Base-by-base conservation (phyloP, 2,888 invertebrate genomes). In the Eumacrocentrus americanus region DNA sequence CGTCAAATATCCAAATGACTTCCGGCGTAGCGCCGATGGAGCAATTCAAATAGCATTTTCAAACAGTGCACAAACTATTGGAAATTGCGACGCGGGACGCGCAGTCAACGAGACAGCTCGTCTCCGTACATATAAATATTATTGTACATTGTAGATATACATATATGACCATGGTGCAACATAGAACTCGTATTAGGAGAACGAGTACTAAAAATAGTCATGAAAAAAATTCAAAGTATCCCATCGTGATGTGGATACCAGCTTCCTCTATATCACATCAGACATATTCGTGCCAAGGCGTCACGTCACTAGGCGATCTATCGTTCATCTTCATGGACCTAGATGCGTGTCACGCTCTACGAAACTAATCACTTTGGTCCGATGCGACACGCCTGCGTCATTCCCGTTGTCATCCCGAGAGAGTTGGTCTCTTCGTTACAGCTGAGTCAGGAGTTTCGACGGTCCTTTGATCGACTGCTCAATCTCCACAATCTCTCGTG, bases 351-450 rank as follows among this genome's bases (percentile, higher is more conserved):
- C 51, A 50, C 42, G 58, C 42, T 51, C 18, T 51, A 25, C 25
- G 58, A 51, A 50, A 58, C 58, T 58, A 58, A 58, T 58, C 58
- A 58, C 58, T 51, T 51, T 48, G 48, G 56, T 40, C 38, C 48
- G 29, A 29, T 57, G 25, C 38, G 51, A 42, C 23, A 22, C 34
- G 50, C 29, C 29, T 50, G 34, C 34, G 35, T 50, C 34, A 23
- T 14, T 35, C 18, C 12, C 29, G 4, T 42, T 50, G 51, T 58
- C 51, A 51, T 40, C 42, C 40, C 25, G 18, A 46, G 48, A 50
- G 42, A 37, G 37, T 57, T 23, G 37, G 50, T 25, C 50, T 40
- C 40, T 25, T 58, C 12, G 40, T 50, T 44, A 14, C 51, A 52
- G 58, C 35, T 20, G 58, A 51, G 52, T 58, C 52, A 58, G 58